Percentiles rank a stretch among this genome's conserved stretches.
Evolutionary conservation across 2,888 invertebrate genomes (phyloP).

Genomic region (Sarcophaga variegata): DNA sequence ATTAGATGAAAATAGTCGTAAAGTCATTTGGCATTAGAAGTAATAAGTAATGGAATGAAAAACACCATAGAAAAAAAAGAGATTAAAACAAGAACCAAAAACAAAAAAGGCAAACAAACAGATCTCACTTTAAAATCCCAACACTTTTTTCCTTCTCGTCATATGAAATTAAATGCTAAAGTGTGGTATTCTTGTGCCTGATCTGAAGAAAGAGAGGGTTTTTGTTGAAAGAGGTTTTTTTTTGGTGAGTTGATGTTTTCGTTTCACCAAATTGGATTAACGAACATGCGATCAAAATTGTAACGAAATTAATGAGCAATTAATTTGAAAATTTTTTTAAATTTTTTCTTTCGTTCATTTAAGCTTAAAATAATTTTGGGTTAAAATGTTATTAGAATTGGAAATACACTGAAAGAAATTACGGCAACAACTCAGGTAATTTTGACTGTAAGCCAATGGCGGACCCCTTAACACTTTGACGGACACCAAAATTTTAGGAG

Average conservation of each 20-base stretch:
- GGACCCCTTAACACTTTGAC: too few species aligned
- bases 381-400: too few species aligned
- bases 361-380: background rate
- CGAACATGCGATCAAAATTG: slow-evolving; percentile 38
- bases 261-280: slow-evolving; percentile 27
- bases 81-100: slow-evolving; percentile 17
- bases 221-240: slow-evolving; percentile 14
- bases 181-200: slow-evolving; percentile 60
- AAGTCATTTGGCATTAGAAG: slow-evolving; percentile 22
- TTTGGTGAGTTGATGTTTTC: slow-evolving; percentile 5
- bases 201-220: background rate
- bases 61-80: background rate
- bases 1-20: slow-evolving; percentile 29
- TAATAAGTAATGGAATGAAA: background rate
- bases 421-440: too few species aligned
- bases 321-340: slow-evolving; percentile 6
- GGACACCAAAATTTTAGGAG: too few species aligned
- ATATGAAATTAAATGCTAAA: slow-evolving; percentile 43
- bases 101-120: too few species aligned
- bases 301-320: slow-evolving; percentile 30
- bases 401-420: too few species aligned
- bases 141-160: background rate
- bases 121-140: too few species aligned
- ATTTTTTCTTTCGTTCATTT: background rate
- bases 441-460: too few species aligned